A percentile compares a stretch with the other conserved stretches of the same genome.
Conservation (phyloP, 2,797 vertebrate species). For the Pristis pectinata region DNA sequence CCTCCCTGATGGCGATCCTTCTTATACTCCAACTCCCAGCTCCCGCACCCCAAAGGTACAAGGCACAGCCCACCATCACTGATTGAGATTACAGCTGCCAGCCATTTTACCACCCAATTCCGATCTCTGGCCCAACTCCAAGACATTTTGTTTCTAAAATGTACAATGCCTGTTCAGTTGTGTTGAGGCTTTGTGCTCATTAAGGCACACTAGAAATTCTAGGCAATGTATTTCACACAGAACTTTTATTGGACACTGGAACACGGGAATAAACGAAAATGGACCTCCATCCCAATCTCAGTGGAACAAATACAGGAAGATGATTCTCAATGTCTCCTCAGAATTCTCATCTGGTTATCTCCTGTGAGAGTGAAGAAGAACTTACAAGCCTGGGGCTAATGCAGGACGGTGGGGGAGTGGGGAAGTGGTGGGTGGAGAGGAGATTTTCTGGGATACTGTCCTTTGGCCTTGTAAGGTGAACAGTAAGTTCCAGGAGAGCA, state of each 20-base stretch:
- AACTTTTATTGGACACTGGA: background rate
- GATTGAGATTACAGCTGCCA: too few relatives aligned
- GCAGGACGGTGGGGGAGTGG: background rate
- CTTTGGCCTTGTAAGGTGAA: background rate
- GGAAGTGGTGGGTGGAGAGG: background rate
- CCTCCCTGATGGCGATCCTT: too few relatives aligned
- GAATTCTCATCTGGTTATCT: background rate
- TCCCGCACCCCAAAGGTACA: too few relatives aligned
- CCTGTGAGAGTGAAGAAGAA: background rate
- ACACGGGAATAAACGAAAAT: background rate
- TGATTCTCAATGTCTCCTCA: background rate
- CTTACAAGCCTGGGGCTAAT: background rate
- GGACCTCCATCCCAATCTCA: background rate
- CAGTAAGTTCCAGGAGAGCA: background rate
- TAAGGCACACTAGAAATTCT: too few relatives aligned
- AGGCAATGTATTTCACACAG: background rate
- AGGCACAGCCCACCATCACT: too few relatives aligned
- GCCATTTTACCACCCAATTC: too few relatives aligned
- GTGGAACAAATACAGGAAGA: too few relatives aligned
- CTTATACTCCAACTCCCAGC: too few relatives aligned
- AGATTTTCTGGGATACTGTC: background rate
- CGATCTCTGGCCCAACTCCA: too few relatives aligned
- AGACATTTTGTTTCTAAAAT: too few relatives aligned
- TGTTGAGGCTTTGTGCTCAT: too few relatives aligned
- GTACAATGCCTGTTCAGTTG: too few relatives aligned